Conservation (phyloP, 2,113 vertebrate genomes). For the Propithecus coquereli region DNA sequence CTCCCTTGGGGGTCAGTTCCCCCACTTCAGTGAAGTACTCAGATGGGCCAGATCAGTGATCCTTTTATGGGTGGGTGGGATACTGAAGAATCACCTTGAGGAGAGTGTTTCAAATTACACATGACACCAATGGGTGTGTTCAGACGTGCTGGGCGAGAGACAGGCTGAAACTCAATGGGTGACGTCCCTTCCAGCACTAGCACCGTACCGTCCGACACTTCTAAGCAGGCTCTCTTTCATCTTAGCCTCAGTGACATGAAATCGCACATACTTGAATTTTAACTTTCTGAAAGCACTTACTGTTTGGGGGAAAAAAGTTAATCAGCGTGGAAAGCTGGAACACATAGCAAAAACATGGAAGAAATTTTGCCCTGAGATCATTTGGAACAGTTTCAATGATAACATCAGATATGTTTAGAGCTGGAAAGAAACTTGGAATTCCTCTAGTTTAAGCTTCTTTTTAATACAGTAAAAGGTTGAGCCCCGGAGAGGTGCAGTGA, state of each 20-base stretch:
- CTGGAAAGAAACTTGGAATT: not conserved
- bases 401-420: not conserved
- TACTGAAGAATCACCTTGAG: not conserved
- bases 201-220: accelerated
- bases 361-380: not conserved
- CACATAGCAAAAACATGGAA: not conserved
- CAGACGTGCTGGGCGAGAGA: not conserved
- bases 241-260: not conserved
- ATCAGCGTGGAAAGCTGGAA: not conserved
- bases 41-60: not conserved
- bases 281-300: not conserved
- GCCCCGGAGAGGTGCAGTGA: too few relatives aligned
- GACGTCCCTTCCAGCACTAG: accelerated
- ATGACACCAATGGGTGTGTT: not conserved
- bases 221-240: not conserved
- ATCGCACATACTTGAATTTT: not conserved
- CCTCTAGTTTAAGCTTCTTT: not conserved
- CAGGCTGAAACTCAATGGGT: accelerated
- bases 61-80: not conserved
- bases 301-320: not conserved
- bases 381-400: not conserved
- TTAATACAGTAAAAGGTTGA: not conserved
- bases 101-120: not conserved
- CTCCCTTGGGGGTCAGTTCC: not conserved
- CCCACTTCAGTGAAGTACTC: not conserved